Evolutionary conservation across 1,140 invertebrate genomes (phyloP).

Genomic region (Drosophila orosa): DNA sequence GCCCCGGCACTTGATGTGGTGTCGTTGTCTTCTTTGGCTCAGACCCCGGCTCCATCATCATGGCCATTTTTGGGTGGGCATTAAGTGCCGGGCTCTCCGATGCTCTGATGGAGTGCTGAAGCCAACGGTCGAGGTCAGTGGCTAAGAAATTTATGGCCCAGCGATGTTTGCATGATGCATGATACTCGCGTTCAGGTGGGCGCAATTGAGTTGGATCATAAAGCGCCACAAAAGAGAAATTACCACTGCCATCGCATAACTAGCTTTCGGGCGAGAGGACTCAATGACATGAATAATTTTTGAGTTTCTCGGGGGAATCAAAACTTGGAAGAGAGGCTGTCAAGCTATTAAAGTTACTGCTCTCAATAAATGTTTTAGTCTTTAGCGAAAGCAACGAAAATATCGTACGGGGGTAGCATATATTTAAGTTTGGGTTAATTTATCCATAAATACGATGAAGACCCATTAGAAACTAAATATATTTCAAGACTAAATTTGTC

Average conservation of each 20-base stretch:
- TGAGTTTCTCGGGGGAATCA: background rate
- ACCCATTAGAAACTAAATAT: too few species aligned
- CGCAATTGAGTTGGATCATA: slow-evolving; percentile 61
- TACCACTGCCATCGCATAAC: slow-evolving; percentile 42
- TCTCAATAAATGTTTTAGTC: background rate
- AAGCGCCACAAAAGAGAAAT: slow-evolving; percentile 53
- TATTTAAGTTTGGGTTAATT: too few species aligned
- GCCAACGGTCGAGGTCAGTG: slow-evolving; percentile 61
- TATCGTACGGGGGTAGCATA: background rate
- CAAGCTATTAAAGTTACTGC: background rate
- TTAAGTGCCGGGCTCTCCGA: slow-evolving; percentile 68
- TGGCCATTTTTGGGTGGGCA: slow-evolving; percentile 78
- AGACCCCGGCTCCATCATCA: slow-evolving; percentile 29
- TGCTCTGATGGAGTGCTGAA: slow-evolving; percentile 72
- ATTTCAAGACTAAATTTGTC: too few species aligned
- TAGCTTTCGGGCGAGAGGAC: slow-evolving; percentile 27
- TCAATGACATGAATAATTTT: slow-evolving; percentile 4
- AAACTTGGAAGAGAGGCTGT: background rate
- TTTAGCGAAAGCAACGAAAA: background rate
- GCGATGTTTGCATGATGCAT: slow-evolving; percentile 58
- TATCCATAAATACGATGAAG: too few species aligned
- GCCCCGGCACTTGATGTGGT: slow-evolving; percentile 46
- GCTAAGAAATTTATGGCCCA: slow-evolving; percentile 59
- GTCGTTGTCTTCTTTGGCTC: slow-evolving; percentile 21
- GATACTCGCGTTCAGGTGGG: slow-evolving; percentile 62